Conservation (phyloP, 2,113 vertebrate genomes). For the Montifringilla adamsi region DNA sequence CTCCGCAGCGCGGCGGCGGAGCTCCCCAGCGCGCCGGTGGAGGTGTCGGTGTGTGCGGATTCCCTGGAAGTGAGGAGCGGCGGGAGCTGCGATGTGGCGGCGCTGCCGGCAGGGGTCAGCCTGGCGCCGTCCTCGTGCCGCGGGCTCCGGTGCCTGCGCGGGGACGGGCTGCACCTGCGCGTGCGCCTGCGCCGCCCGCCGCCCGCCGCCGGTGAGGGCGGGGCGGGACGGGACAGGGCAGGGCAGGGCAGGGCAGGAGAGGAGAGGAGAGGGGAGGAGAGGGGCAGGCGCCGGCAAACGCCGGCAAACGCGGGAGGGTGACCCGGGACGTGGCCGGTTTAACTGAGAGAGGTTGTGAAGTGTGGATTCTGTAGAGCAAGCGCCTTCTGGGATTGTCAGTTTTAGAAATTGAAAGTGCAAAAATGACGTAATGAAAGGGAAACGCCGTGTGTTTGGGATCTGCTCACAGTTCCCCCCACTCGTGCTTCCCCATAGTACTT, state of each 20-base stretch:
- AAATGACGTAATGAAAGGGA: not conserved
- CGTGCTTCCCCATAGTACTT: accelerated
- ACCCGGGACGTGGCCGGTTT: accelerated
- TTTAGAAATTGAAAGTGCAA: not conserved
- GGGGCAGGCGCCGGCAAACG: too few relatives aligned
- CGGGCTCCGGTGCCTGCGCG: conserved; percentile 64
- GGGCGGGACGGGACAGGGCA: accelerated
- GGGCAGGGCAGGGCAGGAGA: too few relatives aligned
- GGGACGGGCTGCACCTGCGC: conserved; percentile 83
- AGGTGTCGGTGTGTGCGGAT: conserved; percentile 66
- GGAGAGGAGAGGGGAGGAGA: too few relatives aligned
- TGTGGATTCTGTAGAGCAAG: accelerated
- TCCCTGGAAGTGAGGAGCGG: conserved; percentile 66
- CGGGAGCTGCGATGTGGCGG: conserved; percentile 41
- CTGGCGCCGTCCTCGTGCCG: conserved; percentile 77
- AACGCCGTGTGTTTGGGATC: accelerated
- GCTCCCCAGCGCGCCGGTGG: conserved; percentile 57
- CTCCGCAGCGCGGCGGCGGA: conserved; percentile 67
- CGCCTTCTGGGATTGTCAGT: accelerated
- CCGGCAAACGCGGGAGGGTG: accelerated
- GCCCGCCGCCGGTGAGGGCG: conserved; percentile 56
- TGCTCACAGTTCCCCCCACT: accelerated
- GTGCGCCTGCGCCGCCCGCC: conserved; percentile 56
- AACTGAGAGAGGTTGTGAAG: accelerated
- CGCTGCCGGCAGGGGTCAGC: conserved; percentile 80